A percentile compares a stretch with the other conserved stretches of the same genome.
Conservation (phyloP, 2,797 vertebrate genomes). For the Melopsittacus undulatus region DNA sequence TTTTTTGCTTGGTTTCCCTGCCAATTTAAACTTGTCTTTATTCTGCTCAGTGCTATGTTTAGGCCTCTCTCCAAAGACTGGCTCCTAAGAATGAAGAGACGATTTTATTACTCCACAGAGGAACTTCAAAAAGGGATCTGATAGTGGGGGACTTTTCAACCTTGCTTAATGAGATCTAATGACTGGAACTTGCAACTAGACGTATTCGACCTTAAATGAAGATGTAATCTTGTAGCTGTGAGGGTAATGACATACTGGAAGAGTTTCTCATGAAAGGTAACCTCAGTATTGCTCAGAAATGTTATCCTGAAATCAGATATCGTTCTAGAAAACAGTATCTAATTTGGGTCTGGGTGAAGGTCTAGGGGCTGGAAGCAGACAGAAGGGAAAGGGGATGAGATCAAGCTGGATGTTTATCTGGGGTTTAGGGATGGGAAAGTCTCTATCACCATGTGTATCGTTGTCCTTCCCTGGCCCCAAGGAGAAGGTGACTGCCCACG, state of each 20-base stretch:
- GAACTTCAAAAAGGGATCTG: slow-evolving; percentile 67
- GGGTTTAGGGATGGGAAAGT: not conserved
- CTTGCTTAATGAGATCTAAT: slow-evolving; percentile 60
- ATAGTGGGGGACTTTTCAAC: slow-evolving; percentile 63
- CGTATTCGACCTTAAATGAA: slow-evolving; percentile 30
- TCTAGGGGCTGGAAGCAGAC: not conserved
- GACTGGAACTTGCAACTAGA: slow-evolving; percentile 62
- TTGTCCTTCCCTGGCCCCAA: slow-evolving; percentile 2
- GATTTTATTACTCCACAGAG: slow-evolving; percentile 53
- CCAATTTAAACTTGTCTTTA: slow-evolving; percentile 56
- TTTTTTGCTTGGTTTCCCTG: slow-evolving; percentile 16
- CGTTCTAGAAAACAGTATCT: not conserved
- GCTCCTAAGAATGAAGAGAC: slow-evolving; percentile 53
- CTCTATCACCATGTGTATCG: not conserved
- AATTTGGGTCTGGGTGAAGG: slow-evolving; percentile 26
- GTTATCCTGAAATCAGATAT: slow-evolving; percentile 5
- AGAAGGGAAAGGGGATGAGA: not conserved
- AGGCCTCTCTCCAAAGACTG: slow-evolving; percentile 53
- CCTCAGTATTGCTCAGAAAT: slow-evolving; percentile 17
- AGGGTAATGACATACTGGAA: slow-evolving; percentile 56
- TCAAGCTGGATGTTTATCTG: slow-evolving; percentile 14
- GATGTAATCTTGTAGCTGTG: slow-evolving; percentile 63
- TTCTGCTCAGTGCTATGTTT: slow-evolving; percentile 46
- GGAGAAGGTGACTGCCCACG: not conserved
- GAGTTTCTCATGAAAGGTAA: slow-evolving; percentile 36